Evolutionary conservation across 2,113 vertebrate genomes (phyloP), one percentile per base, ranked within the genome.

Genomic region (Microcebus tavaratra): DNA sequence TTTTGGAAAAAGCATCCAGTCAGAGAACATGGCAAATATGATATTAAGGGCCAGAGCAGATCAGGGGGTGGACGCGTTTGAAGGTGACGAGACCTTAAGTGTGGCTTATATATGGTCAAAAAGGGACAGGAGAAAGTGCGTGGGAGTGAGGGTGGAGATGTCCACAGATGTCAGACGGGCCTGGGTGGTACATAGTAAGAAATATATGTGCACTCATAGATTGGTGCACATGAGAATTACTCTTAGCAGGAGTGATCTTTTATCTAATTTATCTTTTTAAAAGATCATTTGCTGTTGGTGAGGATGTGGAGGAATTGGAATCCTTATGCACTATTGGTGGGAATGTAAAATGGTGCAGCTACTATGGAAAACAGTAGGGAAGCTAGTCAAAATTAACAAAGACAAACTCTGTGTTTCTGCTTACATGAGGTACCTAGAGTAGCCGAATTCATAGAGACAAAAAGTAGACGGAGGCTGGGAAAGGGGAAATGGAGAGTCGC

Each of bases 401-500:
- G 68, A 18, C 27, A 70, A 25, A 27, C 6, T 5, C 14, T 3
- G 0, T 76, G n/a, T 29, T 36, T 70, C 17, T 9, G 27, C 4
- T 55, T 7, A 6, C 0, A 42, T 3, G 18, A 31, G 17, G 1
- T 27, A 3, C 15, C 0, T 8, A 23, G 17, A 78, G 5, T 0
- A 36, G 61, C 31, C 45, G 57, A 2, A 57, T 31, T 81, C 61
- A 76, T 31, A 36, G 42, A 70, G 59, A 81, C 36, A 23, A 42
- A n/a, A 72, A 27, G 6, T 18, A 23, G 27, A 39, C 10, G 25
- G 31, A 0, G 1, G 13, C 5, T 36, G 29, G 25, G 3, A 2
- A 72, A 12, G n/a, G 3, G 34, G 27, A 39, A 48, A 5, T 7
- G 20, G n/a, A 42, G 9, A 81, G 29, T 18, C 29, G 23, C 13